phyloP scores from a whole-genome alignment of 2,113 vertebrate species.

The Merops nubicus region DNA sequence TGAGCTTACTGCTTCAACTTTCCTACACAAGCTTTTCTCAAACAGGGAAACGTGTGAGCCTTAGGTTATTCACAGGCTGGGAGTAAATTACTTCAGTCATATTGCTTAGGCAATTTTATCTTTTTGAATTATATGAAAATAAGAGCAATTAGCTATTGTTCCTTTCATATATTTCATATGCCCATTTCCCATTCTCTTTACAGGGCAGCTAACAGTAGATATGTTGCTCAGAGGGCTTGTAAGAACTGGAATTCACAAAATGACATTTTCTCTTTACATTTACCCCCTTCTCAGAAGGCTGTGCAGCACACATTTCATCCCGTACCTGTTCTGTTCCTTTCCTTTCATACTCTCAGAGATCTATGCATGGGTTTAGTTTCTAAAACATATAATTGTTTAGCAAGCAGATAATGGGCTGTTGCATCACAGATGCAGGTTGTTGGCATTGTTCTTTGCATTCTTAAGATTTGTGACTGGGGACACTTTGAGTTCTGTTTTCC shows the following conservation, averaged over 20 bases:
- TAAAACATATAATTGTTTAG: neutral
- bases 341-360: neutral
- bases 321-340: neutral
- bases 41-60: neutral
- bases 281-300: neutral
- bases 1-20: neutral
- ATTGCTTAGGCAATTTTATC: neutral
- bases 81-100: neutral
- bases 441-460: neutral
- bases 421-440: neutral
- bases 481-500: neutral
- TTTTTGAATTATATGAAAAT: conserved; percentile 12
- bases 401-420: neutral
- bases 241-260: neutral
- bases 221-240: neutral
- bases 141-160: neutral
- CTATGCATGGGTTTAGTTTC: neutral
- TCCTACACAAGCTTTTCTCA: neutral
- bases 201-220: neutral
- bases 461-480: neutral
- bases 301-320: neutral
- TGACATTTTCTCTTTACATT: neutral
- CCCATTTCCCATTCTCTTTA: neutral
- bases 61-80: neutral
- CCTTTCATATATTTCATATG: neutral